Evolutionary conservation across 2,797 vertebrate species (phyloP).

Genomic region (Serranus cabrilla): DNA sequence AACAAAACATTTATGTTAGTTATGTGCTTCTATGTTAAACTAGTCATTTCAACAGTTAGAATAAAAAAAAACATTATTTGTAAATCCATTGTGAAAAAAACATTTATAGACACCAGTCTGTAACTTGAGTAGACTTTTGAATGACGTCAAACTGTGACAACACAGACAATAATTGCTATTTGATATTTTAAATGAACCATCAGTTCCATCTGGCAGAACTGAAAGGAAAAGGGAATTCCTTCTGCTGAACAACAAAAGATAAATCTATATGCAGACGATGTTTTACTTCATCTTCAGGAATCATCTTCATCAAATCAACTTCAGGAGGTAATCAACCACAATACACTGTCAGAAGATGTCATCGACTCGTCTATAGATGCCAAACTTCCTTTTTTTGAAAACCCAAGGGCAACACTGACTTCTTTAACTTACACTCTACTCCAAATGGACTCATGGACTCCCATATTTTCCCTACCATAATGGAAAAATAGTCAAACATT

Average conservation of each 20-base stretch:
- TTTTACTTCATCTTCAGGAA: neutral
- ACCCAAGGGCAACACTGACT: neutral
- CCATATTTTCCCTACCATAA: too few relatives aligned
- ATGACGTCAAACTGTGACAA: conserved; percentile 12
- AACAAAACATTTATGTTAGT: neutral
- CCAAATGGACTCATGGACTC: too few relatives aligned
- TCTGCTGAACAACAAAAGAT: neutral
- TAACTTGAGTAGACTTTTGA: neutral
- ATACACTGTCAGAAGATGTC: neutral
- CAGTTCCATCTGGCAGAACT: neutral
- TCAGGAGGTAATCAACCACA: neutral
- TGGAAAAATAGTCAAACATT: too few relatives aligned
- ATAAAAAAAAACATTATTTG: neutral
- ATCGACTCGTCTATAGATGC: too few relatives aligned
- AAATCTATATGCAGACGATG: conserved; percentile 12
- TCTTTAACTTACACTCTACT: neutral
- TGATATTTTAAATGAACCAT: neutral
- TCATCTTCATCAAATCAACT: neutral
- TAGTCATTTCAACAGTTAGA: neutral
- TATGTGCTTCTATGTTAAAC: neutral
- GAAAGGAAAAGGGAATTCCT: neutral
- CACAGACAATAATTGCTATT: neutral
- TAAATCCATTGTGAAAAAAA: neutral
- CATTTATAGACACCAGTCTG: neutral
- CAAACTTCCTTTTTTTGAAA: neutral